A percentile compares a stretch with the other conserved stretches of the same genome.
phyloP scores from a whole-genome alignment of 30 jellyfish, hydroid and myxozoan species.

The Rhopilema esculentum region DNA sequence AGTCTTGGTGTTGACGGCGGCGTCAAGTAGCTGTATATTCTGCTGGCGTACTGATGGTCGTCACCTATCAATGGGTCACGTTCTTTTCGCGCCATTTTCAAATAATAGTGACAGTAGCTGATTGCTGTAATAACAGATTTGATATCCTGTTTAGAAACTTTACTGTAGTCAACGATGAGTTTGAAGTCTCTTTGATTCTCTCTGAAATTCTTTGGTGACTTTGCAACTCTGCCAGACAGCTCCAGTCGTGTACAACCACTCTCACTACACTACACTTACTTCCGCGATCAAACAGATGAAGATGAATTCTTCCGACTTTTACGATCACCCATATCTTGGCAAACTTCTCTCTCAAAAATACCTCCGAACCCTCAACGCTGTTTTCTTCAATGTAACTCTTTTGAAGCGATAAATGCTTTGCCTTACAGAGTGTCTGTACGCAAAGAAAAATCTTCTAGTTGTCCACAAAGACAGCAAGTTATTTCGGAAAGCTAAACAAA shows the following conservation, averaged over 20 bases:
- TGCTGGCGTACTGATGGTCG: conserved; percentile 59
- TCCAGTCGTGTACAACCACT: too few species aligned
- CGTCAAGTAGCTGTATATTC: conserved; percentile 42
- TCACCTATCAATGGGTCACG: conserved; percentile 18
- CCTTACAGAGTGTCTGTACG: too few species aligned
- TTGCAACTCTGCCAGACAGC: too few species aligned
- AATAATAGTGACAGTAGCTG: too few species aligned
- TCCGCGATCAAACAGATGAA: not conserved
- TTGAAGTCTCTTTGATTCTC: too few species aligned
- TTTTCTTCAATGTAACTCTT: too few species aligned
- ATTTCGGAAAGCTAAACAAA: conserved; percentile 43
- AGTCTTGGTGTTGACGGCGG: conserved; percentile 57
- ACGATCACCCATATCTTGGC: not conserved
- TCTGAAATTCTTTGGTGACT: too few species aligned
- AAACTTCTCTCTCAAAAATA: not conserved
- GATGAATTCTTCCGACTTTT: not conserved
- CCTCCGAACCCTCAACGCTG: not conserved
- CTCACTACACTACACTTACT: not conserved
- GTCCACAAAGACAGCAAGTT: conserved; percentile 1
- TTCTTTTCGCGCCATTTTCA: conserved; percentile 59
- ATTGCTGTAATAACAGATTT: too few species aligned
- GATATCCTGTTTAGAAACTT: too few species aligned
- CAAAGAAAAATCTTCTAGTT: not conserved
- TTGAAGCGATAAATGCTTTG: too few species aligned
- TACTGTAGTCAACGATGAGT: too few species aligned